Evolutionary conservation across 2,888 invertebrate species (phyloP), one percentile per base, ranked within the genome.

Genomic region (Drosophila anomalata): DNA sequence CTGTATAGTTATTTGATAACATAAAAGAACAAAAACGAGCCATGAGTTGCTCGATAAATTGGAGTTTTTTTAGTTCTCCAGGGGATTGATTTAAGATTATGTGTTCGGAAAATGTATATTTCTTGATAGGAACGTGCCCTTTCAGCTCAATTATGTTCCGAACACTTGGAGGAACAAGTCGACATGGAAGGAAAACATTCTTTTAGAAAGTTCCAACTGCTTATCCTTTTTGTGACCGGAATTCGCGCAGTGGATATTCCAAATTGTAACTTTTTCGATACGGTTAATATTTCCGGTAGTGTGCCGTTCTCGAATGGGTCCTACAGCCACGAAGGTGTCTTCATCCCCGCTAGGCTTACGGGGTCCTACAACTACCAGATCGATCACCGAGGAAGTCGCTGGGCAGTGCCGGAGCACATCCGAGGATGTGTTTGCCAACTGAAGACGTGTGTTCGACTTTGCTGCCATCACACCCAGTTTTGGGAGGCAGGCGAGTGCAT

Each of bases 401-500:
- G 44, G 11, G 0, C 22, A 3, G 76, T 73, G 11, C 5, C 60
- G 3, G 44, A 53, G 14, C 79, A 85, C 56, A 52, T 63, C 0
- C 76, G 88, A 12, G 89, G 89, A 3, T 90, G 89, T 50, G 61
- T 80, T 11, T 89, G 89, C 59, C 24, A 79, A 24, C 22, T 89
- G 4, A 88, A 80, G 57, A 58, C 86, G 0, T 91, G 91, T 61
- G 74, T 91, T 3, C 83, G 90, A 6, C 76, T 87, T 31, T 88
- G 89, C 50, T 89, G 89, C 36, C 22, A 57, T 33, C 42, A 55
- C 20, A 33, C 50, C 9, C 24, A 44, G 36, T 2, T 20, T 4
- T 11, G 36, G 20, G n/a, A n/a, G 1, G 12, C 1, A 1, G 12
- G 1, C 4, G 0, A 11, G 8, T 33, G 51, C 20, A n/a, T 12